Evolutionary conservation across 2,797 vertebrate species (phyloP).

Genomic region (Brachyalestes nurse): DNA sequence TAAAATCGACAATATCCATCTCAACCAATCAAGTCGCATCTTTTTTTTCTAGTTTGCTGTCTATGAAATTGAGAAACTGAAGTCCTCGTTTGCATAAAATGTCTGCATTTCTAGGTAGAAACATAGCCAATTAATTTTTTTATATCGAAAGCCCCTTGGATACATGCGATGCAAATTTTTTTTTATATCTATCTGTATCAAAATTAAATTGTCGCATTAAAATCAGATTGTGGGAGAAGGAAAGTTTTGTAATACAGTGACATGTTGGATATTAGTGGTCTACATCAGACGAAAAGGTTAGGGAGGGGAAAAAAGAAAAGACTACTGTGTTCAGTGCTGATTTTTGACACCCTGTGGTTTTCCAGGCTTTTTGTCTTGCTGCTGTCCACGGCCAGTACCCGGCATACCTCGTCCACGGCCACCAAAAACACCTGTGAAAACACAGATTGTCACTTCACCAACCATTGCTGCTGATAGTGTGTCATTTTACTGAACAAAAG

Average conservation of each 20-base stretch:
- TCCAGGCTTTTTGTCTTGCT: constrained; percentile 89
- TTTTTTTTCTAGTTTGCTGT: not conserved
- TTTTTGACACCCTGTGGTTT: constrained; percentile 87
- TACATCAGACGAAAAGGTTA: not conserved
- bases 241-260: not conserved
- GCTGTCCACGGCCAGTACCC: constrained; percentile 80
- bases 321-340: constrained; percentile 79
- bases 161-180: not conserved
- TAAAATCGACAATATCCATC: constrained; percentile 21
- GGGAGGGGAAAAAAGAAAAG: not conserved
- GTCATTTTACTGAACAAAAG: not conserved
- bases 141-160: not conserved
- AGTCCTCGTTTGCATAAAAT: not conserved
- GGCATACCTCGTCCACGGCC: constrained; percentile 88
- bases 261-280: not conserved
- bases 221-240: not conserved
- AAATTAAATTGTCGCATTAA: constrained; percentile 2
- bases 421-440: constrained; percentile 82
- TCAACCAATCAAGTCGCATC: not conserved
- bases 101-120: not conserved
- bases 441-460: not conserved
- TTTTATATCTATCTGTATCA: not conserved
- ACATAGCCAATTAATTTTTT: not conserved
- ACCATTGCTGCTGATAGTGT: not conserved
- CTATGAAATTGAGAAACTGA: constrained; percentile 36